phyloP scores from a whole-genome alignment of 2,113 vertebrate genomes.

The Anas platyrhynchos region DNA sequence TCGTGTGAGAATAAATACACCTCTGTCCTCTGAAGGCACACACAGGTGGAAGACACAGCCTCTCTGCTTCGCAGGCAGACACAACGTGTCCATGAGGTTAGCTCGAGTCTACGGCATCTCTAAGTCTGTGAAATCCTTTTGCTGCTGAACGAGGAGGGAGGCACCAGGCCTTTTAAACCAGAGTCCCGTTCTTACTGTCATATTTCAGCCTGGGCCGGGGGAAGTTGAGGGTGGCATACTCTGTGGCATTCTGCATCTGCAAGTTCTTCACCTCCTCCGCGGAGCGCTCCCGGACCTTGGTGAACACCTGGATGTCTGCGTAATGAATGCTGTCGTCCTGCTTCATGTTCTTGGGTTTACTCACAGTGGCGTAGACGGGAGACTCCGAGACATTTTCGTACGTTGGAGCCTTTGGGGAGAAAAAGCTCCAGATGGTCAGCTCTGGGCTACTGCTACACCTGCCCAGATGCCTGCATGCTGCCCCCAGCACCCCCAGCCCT shows the following conservation, averaged over 20 bases:
- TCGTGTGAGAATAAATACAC: background rate
- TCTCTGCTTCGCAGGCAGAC: background rate
- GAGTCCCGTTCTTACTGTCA: constrained; percentile 74
- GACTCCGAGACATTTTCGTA: constrained; percentile 64
- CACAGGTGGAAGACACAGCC: background rate
- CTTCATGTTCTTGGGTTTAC: background rate
- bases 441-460: background rate
- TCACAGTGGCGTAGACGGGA: constrained; percentile 71
- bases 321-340: constrained; percentile 80
- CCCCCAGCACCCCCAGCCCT: background rate
- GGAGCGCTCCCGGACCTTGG: constrained; percentile 8
- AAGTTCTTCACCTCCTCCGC: constrained; percentile 35
- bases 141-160: background rate
- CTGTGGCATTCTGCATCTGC: constrained; percentile 69
- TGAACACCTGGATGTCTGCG: constrained; percentile 83
- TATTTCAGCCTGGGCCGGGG: constrained; percentile 64
- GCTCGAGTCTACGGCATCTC: background rate
- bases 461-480: background rate
- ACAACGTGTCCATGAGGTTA: background rate
- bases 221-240: constrained; percentile 86
- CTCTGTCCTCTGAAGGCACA: background rate
- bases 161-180: constrained; percentile 67
- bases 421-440: background rate
- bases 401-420: constrained; percentile 26
- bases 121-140: background rate